These are phyloP conservation scores for Syritta pipiens DNA, from an alignment of 2,888 invertebrate species.

Conservation along the genomic window DNA sequence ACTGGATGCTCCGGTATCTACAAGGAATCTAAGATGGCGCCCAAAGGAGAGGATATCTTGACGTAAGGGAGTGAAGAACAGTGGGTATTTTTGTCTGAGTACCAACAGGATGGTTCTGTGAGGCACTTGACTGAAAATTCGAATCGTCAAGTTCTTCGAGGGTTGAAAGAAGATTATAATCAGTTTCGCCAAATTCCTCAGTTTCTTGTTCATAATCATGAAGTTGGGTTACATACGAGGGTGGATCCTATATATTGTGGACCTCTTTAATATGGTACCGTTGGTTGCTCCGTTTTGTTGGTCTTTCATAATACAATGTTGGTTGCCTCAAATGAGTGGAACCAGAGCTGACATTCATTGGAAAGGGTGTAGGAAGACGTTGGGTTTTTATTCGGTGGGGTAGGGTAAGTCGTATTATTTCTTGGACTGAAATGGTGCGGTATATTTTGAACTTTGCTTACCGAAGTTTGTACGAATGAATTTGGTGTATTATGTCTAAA, in stretches of 20 bases:
- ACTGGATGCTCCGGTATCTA: constrained; percentile 29
- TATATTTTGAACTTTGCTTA: too few relatives aligned
- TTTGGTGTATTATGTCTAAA: too few relatives aligned
- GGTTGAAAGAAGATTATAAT: background rate
- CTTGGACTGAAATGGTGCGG: too few relatives aligned
- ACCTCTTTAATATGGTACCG: constrained; percentile 7
- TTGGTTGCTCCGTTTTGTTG: too few relatives aligned
- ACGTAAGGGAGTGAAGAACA: constrained; percentile 22
- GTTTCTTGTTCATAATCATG: background rate
- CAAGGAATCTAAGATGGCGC: constrained; percentile 18
- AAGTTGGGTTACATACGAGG: background rate
- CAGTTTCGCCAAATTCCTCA: too few relatives aligned
- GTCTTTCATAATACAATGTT: too few relatives aligned
- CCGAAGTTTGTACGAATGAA: too few relatives aligned
- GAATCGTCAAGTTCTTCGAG: constrained; percentile 25
- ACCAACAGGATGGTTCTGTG: constrained; percentile 9
- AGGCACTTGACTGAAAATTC: constrained; percentile 57
- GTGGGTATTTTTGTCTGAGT: constrained; percentile 44
- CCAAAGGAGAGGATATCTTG: constrained; percentile 10
- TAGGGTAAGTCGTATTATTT: too few relatives aligned
- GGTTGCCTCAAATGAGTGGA: too few relatives aligned
- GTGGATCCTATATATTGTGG: background rate
- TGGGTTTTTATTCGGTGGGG: too few relatives aligned
- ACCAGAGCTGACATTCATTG: too few relatives aligned
- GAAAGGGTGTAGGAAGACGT: too few relatives aligned